Conservation (phyloP, 2,888 invertebrate species). For the Lasioglossum vierecki region DNA sequence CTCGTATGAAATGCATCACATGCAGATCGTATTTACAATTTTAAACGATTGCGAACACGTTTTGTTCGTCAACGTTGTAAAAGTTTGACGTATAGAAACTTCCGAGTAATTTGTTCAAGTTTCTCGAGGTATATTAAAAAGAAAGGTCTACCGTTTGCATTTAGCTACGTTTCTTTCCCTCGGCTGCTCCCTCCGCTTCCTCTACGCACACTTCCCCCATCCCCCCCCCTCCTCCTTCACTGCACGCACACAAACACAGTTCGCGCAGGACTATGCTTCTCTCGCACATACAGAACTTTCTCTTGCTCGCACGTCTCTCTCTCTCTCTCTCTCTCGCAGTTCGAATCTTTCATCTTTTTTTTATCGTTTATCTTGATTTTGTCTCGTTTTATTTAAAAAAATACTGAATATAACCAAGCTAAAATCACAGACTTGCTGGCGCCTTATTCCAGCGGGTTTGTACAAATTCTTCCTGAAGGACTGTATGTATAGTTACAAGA, state of each 20-base stretch:
- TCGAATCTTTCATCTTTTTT: constrained; percentile 71
- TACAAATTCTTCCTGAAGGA: constrained; percentile 84
- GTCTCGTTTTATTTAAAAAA: constrained; percentile 82
- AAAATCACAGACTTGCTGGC: constrained; percentile 84
- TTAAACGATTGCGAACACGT: not conserved
- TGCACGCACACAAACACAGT: constrained; percentile 1
- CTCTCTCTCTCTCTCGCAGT: constrained; percentile 54
- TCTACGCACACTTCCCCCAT: not conserved
- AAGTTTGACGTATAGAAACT: not conserved
- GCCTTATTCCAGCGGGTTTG: constrained; percentile 78
- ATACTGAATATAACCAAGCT: constrained; percentile 84
- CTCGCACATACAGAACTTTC: constrained; percentile 30
- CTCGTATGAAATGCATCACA: not conserved
- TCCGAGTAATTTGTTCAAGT: constrained; percentile 16
- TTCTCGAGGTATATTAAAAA: constrained; percentile 13
- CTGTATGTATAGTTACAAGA: constrained; percentile 79
- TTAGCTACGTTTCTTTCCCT: constrained; percentile 26
- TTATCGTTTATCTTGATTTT: constrained; percentile 75
- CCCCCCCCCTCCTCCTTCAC: not conserved
- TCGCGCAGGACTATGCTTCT: constrained; percentile 24
- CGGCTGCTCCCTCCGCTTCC: constrained; percentile 35
- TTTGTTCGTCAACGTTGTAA: not conserved
- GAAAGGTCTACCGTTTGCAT: constrained; percentile 19
- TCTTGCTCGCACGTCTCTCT: constrained; percentile 34
- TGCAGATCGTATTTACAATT: constrained; percentile 48